Base-by-base conservation (phyloP, 1,140 invertebrate genomes). In the Papilio glaucus region DNA sequence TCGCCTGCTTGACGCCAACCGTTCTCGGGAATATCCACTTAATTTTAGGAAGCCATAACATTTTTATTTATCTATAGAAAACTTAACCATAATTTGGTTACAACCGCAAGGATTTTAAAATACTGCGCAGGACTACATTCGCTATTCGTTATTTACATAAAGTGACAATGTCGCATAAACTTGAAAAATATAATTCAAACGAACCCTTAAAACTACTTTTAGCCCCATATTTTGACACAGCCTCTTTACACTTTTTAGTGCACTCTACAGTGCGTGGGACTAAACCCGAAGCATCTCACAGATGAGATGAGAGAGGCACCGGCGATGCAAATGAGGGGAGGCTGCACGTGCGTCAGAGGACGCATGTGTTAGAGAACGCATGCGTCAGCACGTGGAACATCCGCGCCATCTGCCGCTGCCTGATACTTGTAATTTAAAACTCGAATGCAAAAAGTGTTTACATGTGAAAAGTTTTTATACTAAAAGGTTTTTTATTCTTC, bases 301-400 rank as follows among this genome's bases (percentile, higher is more conserved):
- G 49, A 12, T 57, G 49, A 57, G 49, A 12, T 12, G 49, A 53
- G 21, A 53, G 49, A 13, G 49, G 49, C 49, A 57, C 49, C 18
- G 21, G 9, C 21, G 24, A 57, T 57, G 49, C 49, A 57, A 57
- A 57, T 57, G 49, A 57, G 49, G 49, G 49, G 49, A 24, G 49
- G 49, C 29, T 33, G 29, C 29, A 33, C 29, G 29, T 33, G 29
- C 29, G 29, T 33, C 29, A 33, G 2, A 33, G 2, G 29, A 33
- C 2, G 45, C 45, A 53, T 53, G 45, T 49, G 45, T 10, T n/a
- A 49, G 39, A 41, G 7, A 24, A 57, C 18, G 49, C 49, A 26
- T 26, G 49, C 49, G 21, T 57, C 49, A 57, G 49, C 49, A 57
- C 21, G 49, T 57, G 18, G 15, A 21, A 21, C 18, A 57, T 5